phyloP scores from a whole-genome alignment of 2,888 invertebrate genomes.

The Cephonodes hylas region DNA sequence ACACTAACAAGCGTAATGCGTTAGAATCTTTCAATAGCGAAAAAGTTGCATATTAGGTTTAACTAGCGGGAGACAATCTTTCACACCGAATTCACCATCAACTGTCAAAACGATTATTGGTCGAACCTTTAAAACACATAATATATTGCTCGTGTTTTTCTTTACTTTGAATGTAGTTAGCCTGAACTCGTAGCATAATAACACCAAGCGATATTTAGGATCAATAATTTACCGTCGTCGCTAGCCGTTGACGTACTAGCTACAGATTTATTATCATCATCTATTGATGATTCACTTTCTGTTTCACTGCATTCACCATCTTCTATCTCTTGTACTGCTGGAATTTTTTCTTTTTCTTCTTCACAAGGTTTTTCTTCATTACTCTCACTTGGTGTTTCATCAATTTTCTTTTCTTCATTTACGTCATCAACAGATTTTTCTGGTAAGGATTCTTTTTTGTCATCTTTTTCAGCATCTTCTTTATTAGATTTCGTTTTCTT shows the following conservation, averaged over 20 bases:
- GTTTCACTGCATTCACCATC: constrained; percentile 85
- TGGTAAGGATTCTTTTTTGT: background rate
- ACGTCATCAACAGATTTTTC: background rate
- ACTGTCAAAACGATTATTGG: no score
- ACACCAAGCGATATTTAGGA: no score
- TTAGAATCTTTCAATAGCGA: no score
- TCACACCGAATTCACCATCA: no score
- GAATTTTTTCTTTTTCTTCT: constrained; percentile 51
- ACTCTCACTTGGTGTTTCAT: constrained; percentile 20
- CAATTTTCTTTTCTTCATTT: constrained; percentile 25
- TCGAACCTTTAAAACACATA: no score
- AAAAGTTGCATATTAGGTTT: no score
- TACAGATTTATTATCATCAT: constrained; percentile 50
- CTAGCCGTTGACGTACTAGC: constrained; percentile 67
- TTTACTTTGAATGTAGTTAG: no score
- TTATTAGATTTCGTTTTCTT: constrained; percentile 10
- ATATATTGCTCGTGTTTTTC: no score
- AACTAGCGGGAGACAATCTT: no score
- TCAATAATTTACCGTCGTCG: constrained; percentile 65
- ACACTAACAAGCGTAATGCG: no score
- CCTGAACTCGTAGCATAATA: no score
- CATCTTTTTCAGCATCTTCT: background rate
- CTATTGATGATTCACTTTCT: constrained; percentile 40
- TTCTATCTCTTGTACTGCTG: constrained; percentile 71
- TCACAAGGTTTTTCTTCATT: constrained; percentile 21